Percentiles rank a stretch among this genome's conserved stretches.
phyloP scores from a whole-genome alignment of 2,888 invertebrate species.

The Leptogaster cylindrica region DNA sequence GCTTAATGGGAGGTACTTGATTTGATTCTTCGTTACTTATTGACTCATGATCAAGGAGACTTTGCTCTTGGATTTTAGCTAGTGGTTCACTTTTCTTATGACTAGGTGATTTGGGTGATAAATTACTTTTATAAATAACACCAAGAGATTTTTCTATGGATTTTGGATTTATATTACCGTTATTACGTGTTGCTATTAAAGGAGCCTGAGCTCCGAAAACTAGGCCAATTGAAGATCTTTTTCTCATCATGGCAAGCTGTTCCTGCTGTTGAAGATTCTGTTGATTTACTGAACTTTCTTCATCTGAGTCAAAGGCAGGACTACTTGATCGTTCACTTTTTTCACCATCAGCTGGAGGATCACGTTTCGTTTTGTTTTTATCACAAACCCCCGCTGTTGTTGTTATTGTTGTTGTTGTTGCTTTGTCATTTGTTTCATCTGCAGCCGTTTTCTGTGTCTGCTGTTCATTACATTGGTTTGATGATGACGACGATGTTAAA shows the following conservation, averaged over 20 bases:
- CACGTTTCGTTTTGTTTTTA: conserved; percentile 62
- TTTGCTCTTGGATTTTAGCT: conserved; percentile 44
- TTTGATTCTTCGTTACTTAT: conserved; percentile 42
- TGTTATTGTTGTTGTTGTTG: conserved; percentile 66
- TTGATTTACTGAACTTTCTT: conserved; percentile 76
- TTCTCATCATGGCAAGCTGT: conserved; percentile 56
- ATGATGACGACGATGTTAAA: conserved; percentile 52
- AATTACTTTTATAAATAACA: conserved; percentile 50
- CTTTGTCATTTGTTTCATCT: conserved; percentile 54
- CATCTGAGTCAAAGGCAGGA: conserved; percentile 93
- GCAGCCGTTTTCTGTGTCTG: conserved; percentile 41
- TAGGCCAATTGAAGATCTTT: conserved; percentile 61
- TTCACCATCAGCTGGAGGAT: conserved; percentile 67
- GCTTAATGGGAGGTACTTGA: conserved; percentile 51
- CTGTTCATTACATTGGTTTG: conserved; percentile 51
- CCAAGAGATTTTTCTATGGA: conserved; percentile 44
- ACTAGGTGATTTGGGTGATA: conserved; percentile 57
- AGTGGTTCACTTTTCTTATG: conserved; percentile 28
- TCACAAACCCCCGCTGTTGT: conserved; percentile 66
- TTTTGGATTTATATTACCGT: conserved; percentile 50
- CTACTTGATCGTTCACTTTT: conserved; percentile 87
- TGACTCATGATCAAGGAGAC: conserved; percentile 42
- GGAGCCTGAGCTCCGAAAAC: conserved; percentile 61
- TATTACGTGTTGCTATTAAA: conserved; percentile 57
- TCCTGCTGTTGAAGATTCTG: conserved; percentile 55